Conservation (phyloP, 2,888 invertebrate species). For the Julus scandinavius region DNA sequence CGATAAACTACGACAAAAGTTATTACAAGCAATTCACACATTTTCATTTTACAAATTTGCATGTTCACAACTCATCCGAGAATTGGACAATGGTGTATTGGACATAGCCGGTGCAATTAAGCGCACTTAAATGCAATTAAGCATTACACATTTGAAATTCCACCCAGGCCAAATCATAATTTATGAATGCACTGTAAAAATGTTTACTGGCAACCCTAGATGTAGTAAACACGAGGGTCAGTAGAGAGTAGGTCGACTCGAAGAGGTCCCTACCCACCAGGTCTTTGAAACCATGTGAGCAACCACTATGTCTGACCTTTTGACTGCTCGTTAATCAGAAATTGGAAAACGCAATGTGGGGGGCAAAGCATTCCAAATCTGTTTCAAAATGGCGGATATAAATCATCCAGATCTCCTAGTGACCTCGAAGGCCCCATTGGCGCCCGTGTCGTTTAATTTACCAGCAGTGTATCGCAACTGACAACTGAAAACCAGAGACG, state of each 20-base stretch:
- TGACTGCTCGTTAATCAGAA: constrained; percentile 13
- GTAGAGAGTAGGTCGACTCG: no score
- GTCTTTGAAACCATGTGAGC: background rate
- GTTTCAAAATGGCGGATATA: constrained; percentile 8
- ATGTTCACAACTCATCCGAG: no score
- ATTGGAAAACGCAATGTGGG: background rate
- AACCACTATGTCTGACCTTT: background rate
- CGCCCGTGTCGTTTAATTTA: constrained; percentile 21
- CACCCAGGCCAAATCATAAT: no score
- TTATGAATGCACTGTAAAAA: no score
- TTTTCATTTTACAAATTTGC: no score
- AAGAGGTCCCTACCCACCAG: background rate
- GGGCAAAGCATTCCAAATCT: background rate
- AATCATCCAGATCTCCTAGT: background rate
- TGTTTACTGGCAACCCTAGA: background rate
- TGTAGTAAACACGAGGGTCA: background rate
- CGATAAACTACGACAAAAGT: no score
- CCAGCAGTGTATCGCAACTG: background rate
- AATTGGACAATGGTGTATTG: no score
- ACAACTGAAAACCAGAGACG: background rate
- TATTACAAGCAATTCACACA: no score
- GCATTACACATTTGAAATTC: no score
- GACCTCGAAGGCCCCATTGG: background rate
- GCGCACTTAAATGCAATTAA: no score
- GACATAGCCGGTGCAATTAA: no score